A percentile compares a stretch with the other conserved stretches of the same genome.
Evolutionary conservation across 2,888 invertebrate genomes (phyloP).

Genomic region (Teleogryllus oceanicus): DNA sequence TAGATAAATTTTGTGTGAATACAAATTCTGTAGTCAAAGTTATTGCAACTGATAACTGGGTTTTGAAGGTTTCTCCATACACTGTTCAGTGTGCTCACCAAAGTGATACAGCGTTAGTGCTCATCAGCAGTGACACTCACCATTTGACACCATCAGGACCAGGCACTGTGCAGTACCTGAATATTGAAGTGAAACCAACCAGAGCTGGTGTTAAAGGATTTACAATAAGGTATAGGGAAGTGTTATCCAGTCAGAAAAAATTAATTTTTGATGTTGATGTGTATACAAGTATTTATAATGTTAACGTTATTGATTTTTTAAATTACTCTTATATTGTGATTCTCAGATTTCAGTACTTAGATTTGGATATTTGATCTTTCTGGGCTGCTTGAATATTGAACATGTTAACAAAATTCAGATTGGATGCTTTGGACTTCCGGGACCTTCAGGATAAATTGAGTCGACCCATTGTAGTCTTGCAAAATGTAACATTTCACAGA

Average conservation of each 20-base stretch:
- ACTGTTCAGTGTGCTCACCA: slow-evolving; percentile 72
- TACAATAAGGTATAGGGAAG: slow-evolving; percentile 49
- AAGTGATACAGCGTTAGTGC: slow-evolving; percentile 69
- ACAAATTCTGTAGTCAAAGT: slow-evolving; percentile 66
- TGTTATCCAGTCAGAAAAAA: not conserved
- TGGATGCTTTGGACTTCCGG: slow-evolving; percentile 74
- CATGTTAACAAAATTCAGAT: slow-evolving; percentile 47
- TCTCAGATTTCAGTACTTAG: too few relatives aligned
- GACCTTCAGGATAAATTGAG: slow-evolving; percentile 69
- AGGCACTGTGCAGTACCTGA: slow-evolving; percentile 75
- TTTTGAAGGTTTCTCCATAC: slow-evolving; percentile 77
- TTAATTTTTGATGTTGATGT: not conserved
- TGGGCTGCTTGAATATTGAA: too few relatives aligned
- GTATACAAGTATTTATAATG: not conserved
- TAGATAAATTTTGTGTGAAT: slow-evolving; percentile 68
- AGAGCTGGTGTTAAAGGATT: slow-evolving; percentile 60
- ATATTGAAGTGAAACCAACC: slow-evolving; percentile 69
- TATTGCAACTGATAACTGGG: slow-evolving; percentile 81
- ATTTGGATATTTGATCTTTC: too few relatives aligned
- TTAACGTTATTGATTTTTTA: not conserved
- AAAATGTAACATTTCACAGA: slow-evolving; percentile 70
- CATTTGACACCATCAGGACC: slow-evolving; percentile 45
- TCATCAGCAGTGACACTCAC: slow-evolving; percentile 56
- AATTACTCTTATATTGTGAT: too few relatives aligned
- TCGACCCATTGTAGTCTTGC: slow-evolving; percentile 64